Base-by-base conservation (phyloP, 2,113 vertebrate species). In the Monopterus albus region DNA sequence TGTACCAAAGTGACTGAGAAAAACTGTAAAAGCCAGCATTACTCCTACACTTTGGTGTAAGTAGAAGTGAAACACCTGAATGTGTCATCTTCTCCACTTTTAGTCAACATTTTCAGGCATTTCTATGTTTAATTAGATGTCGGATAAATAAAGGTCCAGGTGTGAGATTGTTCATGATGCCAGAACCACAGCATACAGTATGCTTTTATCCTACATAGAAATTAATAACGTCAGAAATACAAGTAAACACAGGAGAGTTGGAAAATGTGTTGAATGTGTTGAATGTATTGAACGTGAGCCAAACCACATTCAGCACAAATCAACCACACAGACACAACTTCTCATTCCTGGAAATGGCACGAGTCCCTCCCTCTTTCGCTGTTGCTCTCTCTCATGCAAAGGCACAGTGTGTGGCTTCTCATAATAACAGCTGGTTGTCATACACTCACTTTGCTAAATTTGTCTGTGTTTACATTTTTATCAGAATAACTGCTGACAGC, bases 271-370 rank as follows among this genome's bases (percentile, higher is more conserved):
- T 46, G 12, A 23, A 26, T n/a, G 6, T 21, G 5, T 21, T 26
- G 12, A 23, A 26, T n/a, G 6, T 21, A 3, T 21, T 26, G 45
- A 58, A 36, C 2, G 0, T 51, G 33, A 66, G 25, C 60, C 60
- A 61, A 57, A 67, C 38, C 38, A 23, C 43, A 35, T 56, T 57
- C 28, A 55, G 7, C 25, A 45, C 23, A 52, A 51, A 40, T 25
- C 31, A 46, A 28, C 7, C 55, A 56, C 20, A 66, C 42, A 45
- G 10, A 28, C 25, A 31, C 53, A 55, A 55, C 45, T 26, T 53
- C 20, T 70, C 14, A n/a, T 83, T 82, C 40, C 68, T 80, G 75
- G 59, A 79, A 65, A 71, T 53, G 36, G 46, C 50, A 52, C 42
- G 18, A 39, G 39, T n/a, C 33, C 47, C 31, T 38, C 50, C 43